Evolutionary conservation across 2,797 vertebrate species (phyloP), one percentile per base, ranked within the genome.

Genomic region (Tenualosa ilisha): DNA sequence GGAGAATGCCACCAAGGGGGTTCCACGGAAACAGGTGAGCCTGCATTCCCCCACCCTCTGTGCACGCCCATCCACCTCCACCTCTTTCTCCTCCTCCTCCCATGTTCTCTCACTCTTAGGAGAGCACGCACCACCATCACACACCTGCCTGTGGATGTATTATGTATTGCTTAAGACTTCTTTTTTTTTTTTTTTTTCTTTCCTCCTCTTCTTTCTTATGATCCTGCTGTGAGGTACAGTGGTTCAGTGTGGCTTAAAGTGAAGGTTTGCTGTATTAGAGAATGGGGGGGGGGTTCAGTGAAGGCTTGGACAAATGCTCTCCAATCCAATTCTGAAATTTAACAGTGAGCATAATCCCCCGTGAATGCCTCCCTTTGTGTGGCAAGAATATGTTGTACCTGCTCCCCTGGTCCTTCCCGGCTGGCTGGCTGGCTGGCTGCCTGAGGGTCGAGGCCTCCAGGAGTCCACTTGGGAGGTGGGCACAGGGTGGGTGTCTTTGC

Each of bases 21-120:
- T 92, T 24, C 85, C 93, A 0, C 89, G 85, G 81, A 94, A 91
- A 89, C 97, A 97, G 97, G 98, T 99, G 88, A 92, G 94, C 17
- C 20, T 54, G 81, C 3, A 8, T 40, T 75, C 46, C 46, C 37
- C 20, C 13, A 79, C 0, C 12, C 37, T 46, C 9, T 75, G 4
- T 17, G 37, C 37, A 65, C 63, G 7, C 63, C 4, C 31, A 37
- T 68, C 17, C 65, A 20, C 7, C 20, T 51, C 31, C 51, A 50
- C 50, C 53, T 15, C 12, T 15, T 20, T 53, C 51, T 43, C 24
- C 22, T 24, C 24, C 22, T 24, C 50, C 12, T 13, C 22, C 50
- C 12, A 9, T 9, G 50, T 12, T 51, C 11, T 7, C 7, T 12
- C 50, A 51, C 50, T 51, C 7, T 7, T 51, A 12, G 4, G 1